Conservation (phyloP, 2,888 invertebrate genomes). For the Coelinius sp. region DNA sequence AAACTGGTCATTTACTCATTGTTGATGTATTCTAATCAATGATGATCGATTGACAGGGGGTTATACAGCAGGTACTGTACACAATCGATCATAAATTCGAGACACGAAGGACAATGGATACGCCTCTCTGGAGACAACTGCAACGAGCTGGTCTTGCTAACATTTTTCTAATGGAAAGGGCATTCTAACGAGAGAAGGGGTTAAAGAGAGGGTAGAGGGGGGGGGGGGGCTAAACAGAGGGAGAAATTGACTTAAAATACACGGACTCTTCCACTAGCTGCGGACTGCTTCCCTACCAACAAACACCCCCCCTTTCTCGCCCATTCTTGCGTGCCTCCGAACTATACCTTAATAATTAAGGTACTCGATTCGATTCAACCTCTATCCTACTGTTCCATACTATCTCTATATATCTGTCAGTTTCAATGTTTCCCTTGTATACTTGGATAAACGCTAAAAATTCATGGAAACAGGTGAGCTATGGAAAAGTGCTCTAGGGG, state of each 20-base stretch:
- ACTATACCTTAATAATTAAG: constrained; percentile 53
- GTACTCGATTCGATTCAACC: constrained; percentile 44
- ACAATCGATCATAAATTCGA: constrained; percentile 19
- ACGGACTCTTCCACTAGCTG: constrained; percentile 65
- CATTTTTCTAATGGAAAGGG: constrained; percentile 28
- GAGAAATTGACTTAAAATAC: constrained; percentile 32
- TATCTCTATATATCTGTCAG: constrained; percentile 8
- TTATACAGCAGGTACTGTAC: constrained; percentile 11
- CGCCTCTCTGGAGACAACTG: not conserved
- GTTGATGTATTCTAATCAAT: not conserved
- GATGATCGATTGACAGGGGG: not conserved
- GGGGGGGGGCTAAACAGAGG: not conserved
- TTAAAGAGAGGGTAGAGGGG: constrained; percentile 5
- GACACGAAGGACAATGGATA: constrained; percentile 12
- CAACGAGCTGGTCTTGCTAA: not conserved
- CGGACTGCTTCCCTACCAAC: constrained; percentile 60
- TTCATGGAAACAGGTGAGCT: not conserved
- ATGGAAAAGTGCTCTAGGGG: not conserved
- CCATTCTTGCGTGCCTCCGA: constrained; percentile 69
- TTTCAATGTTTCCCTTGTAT: not conserved
- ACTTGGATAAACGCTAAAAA: not conserved
- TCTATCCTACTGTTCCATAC: constrained; percentile 19
- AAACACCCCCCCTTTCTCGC: constrained; percentile 53
- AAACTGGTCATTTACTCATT: not conserved
- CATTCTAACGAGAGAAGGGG: constrained; percentile 16